Percentiles rank a stretch among this genome's conserved stretches.
Evolutionary conservation across 2,797 vertebrate genomes (phyloP).

Genomic region (Lagorchestes hirsutus): DNA sequence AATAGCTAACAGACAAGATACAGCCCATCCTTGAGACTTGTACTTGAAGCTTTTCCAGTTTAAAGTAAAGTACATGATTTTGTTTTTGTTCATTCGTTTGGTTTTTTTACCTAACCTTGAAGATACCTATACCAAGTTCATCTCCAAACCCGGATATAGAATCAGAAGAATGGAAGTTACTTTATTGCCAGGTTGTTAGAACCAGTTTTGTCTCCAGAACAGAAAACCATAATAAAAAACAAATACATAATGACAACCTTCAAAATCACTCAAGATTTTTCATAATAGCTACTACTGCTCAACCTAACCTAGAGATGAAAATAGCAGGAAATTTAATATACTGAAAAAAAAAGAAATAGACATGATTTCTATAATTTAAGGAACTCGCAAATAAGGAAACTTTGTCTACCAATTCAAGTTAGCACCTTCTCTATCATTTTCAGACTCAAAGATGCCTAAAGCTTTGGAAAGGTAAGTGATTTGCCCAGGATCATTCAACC

Average conservation of each 20-base stretch:
- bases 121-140: background rate
- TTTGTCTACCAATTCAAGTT: background rate
- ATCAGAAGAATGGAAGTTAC: background rate
- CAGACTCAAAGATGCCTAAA: background rate
- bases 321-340: background rate
- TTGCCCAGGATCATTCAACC: background rate
- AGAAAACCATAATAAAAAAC: slow-evolving; percentile 6
- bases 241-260: background rate
- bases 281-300: background rate
- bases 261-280: background rate
- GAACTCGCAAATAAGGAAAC: background rate
- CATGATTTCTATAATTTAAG: background rate
- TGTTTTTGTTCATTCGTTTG: background rate
- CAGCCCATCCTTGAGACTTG: background rate
- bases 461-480: background rate
- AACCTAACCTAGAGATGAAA: background rate
- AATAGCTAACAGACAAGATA: background rate
- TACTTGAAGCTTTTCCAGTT: background rate
- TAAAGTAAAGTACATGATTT: background rate
- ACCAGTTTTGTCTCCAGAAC: background rate
- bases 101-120: background rate
- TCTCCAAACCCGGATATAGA: background rate
- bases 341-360: background rate
- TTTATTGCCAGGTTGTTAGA: background rate
- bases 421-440: background rate